Evolutionary conservation across 2,113 vertebrate genomes (phyloP).

Genomic region (Clinocottus analis): DNA sequence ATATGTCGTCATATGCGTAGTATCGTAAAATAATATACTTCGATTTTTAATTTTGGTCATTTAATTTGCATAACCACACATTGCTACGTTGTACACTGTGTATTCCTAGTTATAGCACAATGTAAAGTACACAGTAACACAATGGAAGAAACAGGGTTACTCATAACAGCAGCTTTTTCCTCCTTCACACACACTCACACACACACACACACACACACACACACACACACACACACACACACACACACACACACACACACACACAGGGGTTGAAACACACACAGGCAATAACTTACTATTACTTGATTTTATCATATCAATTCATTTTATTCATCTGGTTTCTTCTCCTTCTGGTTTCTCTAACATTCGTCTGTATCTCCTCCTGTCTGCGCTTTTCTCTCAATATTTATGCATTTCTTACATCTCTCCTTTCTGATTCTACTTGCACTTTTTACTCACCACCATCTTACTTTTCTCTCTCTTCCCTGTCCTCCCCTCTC

Average conservation of each 20-base stretch:
- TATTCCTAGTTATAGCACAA: not conserved
- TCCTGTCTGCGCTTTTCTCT: not conserved
- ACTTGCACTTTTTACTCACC: not conserved
- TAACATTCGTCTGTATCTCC: not conserved
- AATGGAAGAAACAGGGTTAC: not conserved
- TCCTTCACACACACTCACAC: too few relatives aligned
- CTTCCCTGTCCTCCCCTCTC: too few relatives aligned
- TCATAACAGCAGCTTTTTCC: not conserved
- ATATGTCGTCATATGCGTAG: not conserved
- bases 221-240: not conserved
- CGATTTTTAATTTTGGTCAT: not conserved
- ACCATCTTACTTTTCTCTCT: not conserved
- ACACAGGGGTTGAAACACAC: not conserved
- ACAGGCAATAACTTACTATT: not conserved
- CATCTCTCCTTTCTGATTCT: not conserved
- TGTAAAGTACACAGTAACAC: not conserved
- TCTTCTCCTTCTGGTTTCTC: slow-evolving; percentile 7
- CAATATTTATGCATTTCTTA: not conserved
- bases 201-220: not conserved
- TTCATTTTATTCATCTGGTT: slow-evolving; percentile 7
- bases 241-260: too few relatives aligned
- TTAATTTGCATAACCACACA: not conserved
- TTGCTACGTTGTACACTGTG: not conserved
- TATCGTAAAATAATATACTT: not conserved
- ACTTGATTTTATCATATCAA: slow-evolving; percentile 3